A percentile compares a stretch with the other conserved stretches of the same genome.
Conservation (phyloP, 2,113 vertebrate species). For the Hippolais icterina region DNA sequence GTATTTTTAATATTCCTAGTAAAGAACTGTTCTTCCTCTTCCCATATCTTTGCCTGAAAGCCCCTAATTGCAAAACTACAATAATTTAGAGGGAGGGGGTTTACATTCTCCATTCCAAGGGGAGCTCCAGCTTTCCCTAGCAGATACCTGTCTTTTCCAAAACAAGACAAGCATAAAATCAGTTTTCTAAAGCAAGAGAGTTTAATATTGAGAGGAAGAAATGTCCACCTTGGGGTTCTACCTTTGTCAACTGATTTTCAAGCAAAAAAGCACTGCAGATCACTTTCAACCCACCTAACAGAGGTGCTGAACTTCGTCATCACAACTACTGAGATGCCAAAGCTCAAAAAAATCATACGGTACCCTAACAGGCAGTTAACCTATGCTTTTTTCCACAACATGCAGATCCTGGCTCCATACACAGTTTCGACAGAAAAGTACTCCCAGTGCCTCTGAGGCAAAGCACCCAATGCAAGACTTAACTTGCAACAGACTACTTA, state of each 20-base stretch:
- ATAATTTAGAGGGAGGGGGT: no score
- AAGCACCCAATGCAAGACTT: neutral
- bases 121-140: no score
- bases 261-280: neutral
- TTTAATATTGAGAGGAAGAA: neutral
- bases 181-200: neutral
- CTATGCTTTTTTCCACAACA: rapidly evolving
- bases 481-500: neutral
- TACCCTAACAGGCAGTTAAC: neutral
- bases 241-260: neutral
- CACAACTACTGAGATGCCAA: neutral
- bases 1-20: no score
- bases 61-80: no score
- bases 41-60: no score
- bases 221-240: neutral
- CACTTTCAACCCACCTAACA: neutral
- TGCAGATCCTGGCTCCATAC: neutral
- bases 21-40: no score
- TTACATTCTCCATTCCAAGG: no score
- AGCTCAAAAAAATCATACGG: neutral
- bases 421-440: neutral
- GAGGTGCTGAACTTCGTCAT: neutral
- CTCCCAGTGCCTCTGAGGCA: neutral
- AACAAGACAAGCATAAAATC: neutral
- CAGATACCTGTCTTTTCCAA: no score